phyloP scores from a whole-genome alignment of 2,797 vertebrate genomes.

The Lepilemur ruficaudatus region DNA sequence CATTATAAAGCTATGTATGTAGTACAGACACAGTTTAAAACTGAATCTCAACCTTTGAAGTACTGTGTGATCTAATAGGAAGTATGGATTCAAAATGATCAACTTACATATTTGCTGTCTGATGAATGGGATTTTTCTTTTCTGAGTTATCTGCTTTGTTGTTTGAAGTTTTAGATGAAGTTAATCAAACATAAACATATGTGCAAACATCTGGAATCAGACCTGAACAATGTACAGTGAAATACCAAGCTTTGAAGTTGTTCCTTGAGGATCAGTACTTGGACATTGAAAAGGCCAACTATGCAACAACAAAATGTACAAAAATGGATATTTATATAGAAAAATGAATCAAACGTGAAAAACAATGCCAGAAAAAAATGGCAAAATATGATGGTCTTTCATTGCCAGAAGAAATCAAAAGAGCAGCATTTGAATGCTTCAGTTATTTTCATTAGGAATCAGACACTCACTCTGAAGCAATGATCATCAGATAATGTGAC shows the following conservation, averaged over 20 bases:
- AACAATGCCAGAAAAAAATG: not conserved
- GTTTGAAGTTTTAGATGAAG: constrained; percentile 7
- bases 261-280: not conserved
- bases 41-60: not conserved
- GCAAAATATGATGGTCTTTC: not conserved
- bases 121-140: not conserved
- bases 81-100: not conserved
- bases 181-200: not conserved
- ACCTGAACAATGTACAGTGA: not conserved
- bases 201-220: not conserved
- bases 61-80: not conserved
- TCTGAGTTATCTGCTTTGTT: not conserved
- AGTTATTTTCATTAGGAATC: not conserved
- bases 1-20: not conserved
- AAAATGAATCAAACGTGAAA: not conserved
- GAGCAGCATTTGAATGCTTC: not conserved
- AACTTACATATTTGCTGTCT: not conserved
- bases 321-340: not conserved
- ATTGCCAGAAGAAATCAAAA: not conserved
- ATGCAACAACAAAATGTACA: not conserved
- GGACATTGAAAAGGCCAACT: not conserved
- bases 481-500: not conserved
- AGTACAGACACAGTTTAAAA: not conserved
- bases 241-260: not conserved
- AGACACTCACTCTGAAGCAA: not conserved